Base-by-base conservation (phyloP, 1,140 invertebrate species). In the Diachasma alloeum region DNA sequence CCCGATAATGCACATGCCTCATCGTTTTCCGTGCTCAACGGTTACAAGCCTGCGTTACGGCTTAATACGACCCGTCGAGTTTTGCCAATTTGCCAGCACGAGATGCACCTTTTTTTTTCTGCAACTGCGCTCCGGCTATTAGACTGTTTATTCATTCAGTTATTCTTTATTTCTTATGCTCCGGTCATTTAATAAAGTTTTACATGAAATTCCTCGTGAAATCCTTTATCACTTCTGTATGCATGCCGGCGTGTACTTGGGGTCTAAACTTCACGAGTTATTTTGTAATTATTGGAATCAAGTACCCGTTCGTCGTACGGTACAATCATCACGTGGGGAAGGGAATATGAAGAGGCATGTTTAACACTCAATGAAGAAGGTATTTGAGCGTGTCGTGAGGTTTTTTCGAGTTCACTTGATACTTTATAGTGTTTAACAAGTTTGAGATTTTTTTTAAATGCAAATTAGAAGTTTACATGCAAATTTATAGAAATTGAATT, bases 231-330 rank as follows among this genome's bases (percentile, higher is more conserved):
- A 68, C 31, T 37, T 37, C 31, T 68, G 0, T 37, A 68, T 68
- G n/a, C n/a, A 68, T 15, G 17, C 36, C 66, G 31, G 15, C 31
- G n/a, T n/a, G n/a, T 17, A 37, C 31, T 37, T 68, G n/a, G 48
- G 48, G 19, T 63, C 24, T 63, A 26, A 68, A 39, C 11, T 68
- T 68, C n/a, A 42, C 26, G 17, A 68, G 36, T 39, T 39, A 39
- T 68, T 68, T 68, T 37, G 13, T 68, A 68, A 68, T 68, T 68
- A 68, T 68, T 68, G 36, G 66, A 68, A 68, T 68, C 31, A 68
- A 39, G 66, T 68, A 68, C 36, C 66, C 66, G 66, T 68, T 68
- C 31, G 36, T 68, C 66, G 66, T 68, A 68, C 66, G 66, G 66
- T 68, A 68, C 13, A 68, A 68, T 37, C 36, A 39, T 37, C 26